Percentiles rank a stretch among this genome's conserved stretches.
Conservation (phyloP, 1,140 invertebrate genomes). For the Dermatophagoides farinae region DNA sequence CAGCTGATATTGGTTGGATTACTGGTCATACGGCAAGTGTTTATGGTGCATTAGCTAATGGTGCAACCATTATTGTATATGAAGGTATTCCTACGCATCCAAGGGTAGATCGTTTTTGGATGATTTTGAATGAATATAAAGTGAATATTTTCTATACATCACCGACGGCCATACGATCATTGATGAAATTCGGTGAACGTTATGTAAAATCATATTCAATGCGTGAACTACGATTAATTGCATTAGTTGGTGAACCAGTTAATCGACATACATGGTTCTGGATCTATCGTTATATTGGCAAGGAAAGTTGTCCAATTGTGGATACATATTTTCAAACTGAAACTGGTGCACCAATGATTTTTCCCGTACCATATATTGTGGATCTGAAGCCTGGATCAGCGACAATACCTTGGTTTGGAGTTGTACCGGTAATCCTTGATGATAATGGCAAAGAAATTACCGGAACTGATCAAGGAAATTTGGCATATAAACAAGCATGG, state of each 20-base stretch:
- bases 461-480: constrained; percentile 73
- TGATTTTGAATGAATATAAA: constrained; percentile 74
- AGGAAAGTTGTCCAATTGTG: constrained; percentile 47
- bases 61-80: constrained; percentile 62
- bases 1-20: constrained; percentile 94
- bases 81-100: constrained; percentile 84
- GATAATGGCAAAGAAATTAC: constrained; percentile 66
- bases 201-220: constrained; percentile 31
- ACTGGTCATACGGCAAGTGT: constrained; percentile 89
- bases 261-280: constrained; percentile 94
- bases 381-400: constrained; percentile 91
- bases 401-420: constrained; percentile 87
- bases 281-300: constrained; percentile 72
- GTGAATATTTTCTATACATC: constrained; percentile 94
- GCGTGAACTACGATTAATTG: constrained; percentile 50
- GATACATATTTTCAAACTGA: constrained; percentile 99
- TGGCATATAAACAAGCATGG: constrained; percentile 59
- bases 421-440: constrained; percentile 62
- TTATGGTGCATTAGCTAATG: constrained; percentile 81
- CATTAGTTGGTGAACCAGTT: constrained; percentile 88
- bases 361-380: constrained; percentile 76
- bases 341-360: constrained; percentile 58
- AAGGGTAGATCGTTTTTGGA: constrained; percentile 58
- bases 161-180: constrained; percentile 80
- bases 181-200: constrained; percentile 61